Evolutionary conservation across 2,888 invertebrate species (phyloP).

Genomic region (Cyclophora albipunctata): DNA sequence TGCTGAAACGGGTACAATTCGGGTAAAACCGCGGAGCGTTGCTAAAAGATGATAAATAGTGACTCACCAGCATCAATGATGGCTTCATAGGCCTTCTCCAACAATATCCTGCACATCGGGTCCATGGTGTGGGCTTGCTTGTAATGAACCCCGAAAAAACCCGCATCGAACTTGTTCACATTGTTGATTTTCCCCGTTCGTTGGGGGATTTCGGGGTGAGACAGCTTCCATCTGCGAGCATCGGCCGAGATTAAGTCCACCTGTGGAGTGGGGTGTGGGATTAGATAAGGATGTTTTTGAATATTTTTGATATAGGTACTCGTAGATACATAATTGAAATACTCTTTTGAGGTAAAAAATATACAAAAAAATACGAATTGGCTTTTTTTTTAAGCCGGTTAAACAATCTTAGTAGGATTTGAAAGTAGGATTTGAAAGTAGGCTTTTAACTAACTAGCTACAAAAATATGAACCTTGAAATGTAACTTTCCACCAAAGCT

Average conservation of each 20-base stretch:
- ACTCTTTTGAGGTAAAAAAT: background rate
- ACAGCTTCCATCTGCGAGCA: slow-evolving; percentile 82
- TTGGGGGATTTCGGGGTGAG: slow-evolving; percentile 84
- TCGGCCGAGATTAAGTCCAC: slow-evolving; percentile 90
- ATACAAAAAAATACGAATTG: too few species aligned
- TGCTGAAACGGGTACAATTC: too few species aligned
- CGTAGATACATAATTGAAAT: background rate
- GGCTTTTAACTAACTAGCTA: too few species aligned
- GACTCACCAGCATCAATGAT: slow-evolving; percentile 81
- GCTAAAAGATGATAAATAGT: too few species aligned
- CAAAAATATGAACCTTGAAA: too few species aligned
- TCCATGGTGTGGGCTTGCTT: slow-evolving; percentile 86
- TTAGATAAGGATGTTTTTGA: background rate
- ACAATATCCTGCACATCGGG: slow-evolving; percentile 84
- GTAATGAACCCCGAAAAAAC: slow-evolving; percentile 84
- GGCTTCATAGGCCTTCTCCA: slow-evolving; percentile 87
- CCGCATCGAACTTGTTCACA: slow-evolving; percentile 84
- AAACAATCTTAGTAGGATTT: too few species aligned
- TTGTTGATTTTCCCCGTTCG: slow-evolving; percentile 82
- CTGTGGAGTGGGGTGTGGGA: slow-evolving; percentile 34
- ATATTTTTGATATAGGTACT: background rate
- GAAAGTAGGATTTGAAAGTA: too few species aligned
- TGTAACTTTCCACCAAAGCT: too few species aligned
- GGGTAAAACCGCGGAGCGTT: too few species aligned
- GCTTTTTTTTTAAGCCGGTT: too few species aligned